Percentiles rank a stretch among this genome's conserved stretches.
Evolutionary conservation across 2,888 invertebrate genomes (phyloP).

Genomic region (Agriopis leucophaearia): DNA sequence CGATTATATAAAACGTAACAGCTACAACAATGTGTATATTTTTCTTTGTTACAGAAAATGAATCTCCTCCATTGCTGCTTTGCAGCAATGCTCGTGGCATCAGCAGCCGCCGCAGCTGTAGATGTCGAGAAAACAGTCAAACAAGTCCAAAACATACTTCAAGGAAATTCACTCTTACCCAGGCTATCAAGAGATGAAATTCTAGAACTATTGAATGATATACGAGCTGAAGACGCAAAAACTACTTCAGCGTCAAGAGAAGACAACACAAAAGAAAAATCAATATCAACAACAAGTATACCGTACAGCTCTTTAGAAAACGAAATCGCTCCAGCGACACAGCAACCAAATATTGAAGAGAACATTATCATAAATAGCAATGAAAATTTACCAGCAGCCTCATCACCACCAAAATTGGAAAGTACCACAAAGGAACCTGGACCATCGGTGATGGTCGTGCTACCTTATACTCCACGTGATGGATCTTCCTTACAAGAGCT

Average conservation of each 20-base stretch:
- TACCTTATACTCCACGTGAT: slow-evolving; percentile 88
- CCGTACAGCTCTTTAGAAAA: slow-evolving; percentile 62
- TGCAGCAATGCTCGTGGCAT: slow-evolving; percentile 57
- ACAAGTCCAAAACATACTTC: slow-evolving; percentile 89
- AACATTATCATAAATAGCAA: slow-evolving; percentile 49
- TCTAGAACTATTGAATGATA: slow-evolving; percentile 88
- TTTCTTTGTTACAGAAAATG: slow-evolving; percentile 73
- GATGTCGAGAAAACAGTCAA: slow-evolving; percentile 88
- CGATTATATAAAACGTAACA: background rate
- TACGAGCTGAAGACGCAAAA: slow-evolving; percentile 84
- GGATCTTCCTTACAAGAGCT: slow-evolving; percentile 87
- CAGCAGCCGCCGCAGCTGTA: slow-evolving; percentile 61
- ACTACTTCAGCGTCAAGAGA: slow-evolving; percentile 60
- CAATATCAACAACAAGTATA: slow-evolving; percentile 48
- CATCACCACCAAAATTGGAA: slow-evolving; percentile 55
- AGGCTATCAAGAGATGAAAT: slow-evolving; percentile 89
- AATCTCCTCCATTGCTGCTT: slow-evolving; percentile 69
- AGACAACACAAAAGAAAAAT: slow-evolving; percentile 49
- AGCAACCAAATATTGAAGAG: slow-evolving; percentile 47
- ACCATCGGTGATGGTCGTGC: slow-evolving; percentile 88
- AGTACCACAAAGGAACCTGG: slow-evolving; percentile 65
- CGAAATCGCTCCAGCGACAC: slow-evolving; percentile 58
- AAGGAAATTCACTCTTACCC: slow-evolving; percentile 87
- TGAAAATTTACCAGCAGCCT: slow-evolving; percentile 46
- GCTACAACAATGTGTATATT: background rate